Percentiles rank a stretch among this genome's conserved stretches.
phyloP scores from a whole-genome alignment of 2,888 invertebrate species.

The Drosophila kambysellisi region DNA sequence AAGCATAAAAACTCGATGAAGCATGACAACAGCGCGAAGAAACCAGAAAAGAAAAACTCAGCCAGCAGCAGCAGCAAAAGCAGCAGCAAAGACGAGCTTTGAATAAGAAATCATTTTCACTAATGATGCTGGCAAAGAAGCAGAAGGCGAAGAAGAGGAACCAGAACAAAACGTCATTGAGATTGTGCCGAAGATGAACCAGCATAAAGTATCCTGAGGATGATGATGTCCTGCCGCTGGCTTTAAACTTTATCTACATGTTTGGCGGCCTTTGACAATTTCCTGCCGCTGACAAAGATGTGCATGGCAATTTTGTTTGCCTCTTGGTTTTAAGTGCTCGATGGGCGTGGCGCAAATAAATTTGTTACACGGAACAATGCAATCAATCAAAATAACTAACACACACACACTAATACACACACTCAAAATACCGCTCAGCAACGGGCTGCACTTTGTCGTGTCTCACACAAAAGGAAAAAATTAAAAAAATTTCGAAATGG shows the following conservation, averaged over 20 bases:
- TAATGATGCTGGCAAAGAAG: constrained; percentile 60
- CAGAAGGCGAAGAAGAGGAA: constrained; percentile 3
- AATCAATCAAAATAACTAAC: constrained; percentile 75
- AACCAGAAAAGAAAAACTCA: constrained; percentile 38
- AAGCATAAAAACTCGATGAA: constrained; percentile 73
- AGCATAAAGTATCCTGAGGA: constrained; percentile 1
- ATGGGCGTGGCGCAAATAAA: constrained; percentile 66
- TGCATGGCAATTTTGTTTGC: constrained; percentile 24
- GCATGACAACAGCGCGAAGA: constrained; percentile 64
- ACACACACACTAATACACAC: constrained; percentile 31
- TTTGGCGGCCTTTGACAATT: constrained; percentile 50
- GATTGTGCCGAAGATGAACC: constrained; percentile 45
- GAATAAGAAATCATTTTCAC: constrained; percentile 75
- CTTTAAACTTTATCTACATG: constrained; percentile 46
- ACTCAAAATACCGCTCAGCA: constrained; percentile 27
- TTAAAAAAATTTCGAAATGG: neutral
- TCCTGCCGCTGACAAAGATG: constrained; percentile 59
- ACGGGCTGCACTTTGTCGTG: constrained; percentile 60
- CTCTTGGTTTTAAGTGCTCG: constrained; percentile 45
- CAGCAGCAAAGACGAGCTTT: constrained; percentile 45
- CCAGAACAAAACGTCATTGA: constrained; percentile 50
- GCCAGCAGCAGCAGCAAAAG: constrained; percentile 16
- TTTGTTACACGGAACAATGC: constrained; percentile 76
- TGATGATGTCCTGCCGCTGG: constrained; percentile 14
- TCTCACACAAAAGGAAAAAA: constrained; percentile 18